Conservation (phyloP, 2,888 invertebrate species). For the Liodrosophila aerea region DNA sequence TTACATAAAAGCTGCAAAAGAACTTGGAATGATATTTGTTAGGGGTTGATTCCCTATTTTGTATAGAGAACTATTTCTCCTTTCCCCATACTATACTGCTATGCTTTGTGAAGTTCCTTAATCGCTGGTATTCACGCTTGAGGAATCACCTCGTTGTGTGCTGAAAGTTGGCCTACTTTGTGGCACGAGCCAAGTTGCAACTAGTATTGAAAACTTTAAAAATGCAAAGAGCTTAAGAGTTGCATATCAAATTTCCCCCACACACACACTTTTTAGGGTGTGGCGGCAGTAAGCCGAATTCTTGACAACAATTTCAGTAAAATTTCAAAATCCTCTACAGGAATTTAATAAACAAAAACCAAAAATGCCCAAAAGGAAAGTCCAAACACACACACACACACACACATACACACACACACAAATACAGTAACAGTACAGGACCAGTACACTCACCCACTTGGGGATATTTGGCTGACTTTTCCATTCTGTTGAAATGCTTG, state of each 20-base stretch:
- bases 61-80: too few relatives aligned
- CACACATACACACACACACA: constrained; percentile 10
- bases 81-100: too few relatives aligned
- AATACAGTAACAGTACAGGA: background rate
- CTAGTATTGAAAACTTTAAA: constrained; percentile 49
- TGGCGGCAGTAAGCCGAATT: constrained; percentile 9
- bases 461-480: constrained; percentile 24
- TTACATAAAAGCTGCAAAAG: too few relatives aligned
- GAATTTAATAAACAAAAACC: constrained; percentile 65
- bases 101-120: too few relatives aligned
- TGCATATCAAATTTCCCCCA: constrained; percentile 18
- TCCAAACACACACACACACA: constrained; percentile 5
- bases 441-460: constrained; percentile 15
- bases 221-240: constrained; percentile 37
- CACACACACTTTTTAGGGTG: constrained; percentile 10
- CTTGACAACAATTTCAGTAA: constrained; percentile 26
- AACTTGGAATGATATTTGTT: too few relatives aligned
- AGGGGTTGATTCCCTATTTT: too few relatives aligned
- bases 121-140: too few relatives aligned
- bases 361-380: constrained; percentile 40
- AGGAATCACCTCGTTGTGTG: too few relatives aligned
- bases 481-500: constrained; percentile 29
- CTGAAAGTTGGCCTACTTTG: constrained; percentile 22
- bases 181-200: constrained; percentile 23
- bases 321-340: constrained; percentile 25